These are phyloP conservation scores for Thecophora atra DNA, from an alignment of 2,888 invertebrate genomes.

Conservation along the genomic window DNA sequence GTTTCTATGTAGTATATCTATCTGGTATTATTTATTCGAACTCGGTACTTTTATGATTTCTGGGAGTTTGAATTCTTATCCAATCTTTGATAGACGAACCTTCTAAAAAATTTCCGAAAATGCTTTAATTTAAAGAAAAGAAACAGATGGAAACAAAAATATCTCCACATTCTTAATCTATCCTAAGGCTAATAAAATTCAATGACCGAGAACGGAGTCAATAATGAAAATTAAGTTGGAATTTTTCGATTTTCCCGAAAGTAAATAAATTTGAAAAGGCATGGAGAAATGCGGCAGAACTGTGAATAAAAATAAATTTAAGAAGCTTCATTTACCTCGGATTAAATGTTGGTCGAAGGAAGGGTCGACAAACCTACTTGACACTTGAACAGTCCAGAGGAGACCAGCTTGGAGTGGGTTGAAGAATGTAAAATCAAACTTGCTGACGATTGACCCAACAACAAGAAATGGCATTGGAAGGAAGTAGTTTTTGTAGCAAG, in stretches of 20 bases:
- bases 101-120: too few relatives aligned
- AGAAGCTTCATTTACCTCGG: not conserved
- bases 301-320: not conserved
- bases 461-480: not conserved
- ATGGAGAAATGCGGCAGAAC: not conserved
- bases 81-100: too few relatives aligned
- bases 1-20: too few relatives aligned
- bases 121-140: too few relatives aligned
- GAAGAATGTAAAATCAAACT: not conserved
- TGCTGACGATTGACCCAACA: not conserved
- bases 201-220: conserved; percentile 16
- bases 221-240: conserved; percentile 17
- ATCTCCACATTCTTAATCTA: not conserved
- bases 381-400: not conserved
- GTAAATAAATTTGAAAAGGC: conserved; percentile 9
- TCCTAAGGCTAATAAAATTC: conserved; percentile 20
- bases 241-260: conserved; percentile 1
- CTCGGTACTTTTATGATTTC: too few relatives aligned
- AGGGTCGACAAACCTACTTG: not conserved
- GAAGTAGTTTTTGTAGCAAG: not conserved
- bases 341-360: not conserved
- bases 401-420: not conserved
- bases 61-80: too few relatives aligned
- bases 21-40: too few relatives aligned
- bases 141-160: too few relatives aligned